These are phyloP conservation scores for Festucalex cinctus DNA, from an alignment of 2,113 vertebrate genomes.

Conservation along the genomic window DNA sequence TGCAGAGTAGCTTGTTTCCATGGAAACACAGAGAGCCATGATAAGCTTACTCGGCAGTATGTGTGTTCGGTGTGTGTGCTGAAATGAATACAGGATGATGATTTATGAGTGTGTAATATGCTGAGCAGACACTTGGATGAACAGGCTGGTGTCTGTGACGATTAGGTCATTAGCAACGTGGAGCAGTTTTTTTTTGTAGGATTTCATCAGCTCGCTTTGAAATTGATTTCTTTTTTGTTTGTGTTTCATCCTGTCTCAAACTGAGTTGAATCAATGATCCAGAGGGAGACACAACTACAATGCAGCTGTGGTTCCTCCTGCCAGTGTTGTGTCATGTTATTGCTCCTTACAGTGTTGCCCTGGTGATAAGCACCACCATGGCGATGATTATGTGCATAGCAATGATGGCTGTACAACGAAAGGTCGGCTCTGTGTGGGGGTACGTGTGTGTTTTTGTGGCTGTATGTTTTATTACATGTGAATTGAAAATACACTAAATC, in stretches of 20 bases:
- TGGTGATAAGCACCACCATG: conserved; percentile 20
- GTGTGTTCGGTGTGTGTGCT: neutral
- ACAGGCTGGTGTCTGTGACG: neutral
- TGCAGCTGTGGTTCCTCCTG: conserved; percentile 15
- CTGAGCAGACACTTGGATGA: conserved; percentile 27
- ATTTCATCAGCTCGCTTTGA: neutral
- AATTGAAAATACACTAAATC: no score
- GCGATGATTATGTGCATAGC: conserved; percentile 18
- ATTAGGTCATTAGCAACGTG: neutral
- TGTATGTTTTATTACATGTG: no score
- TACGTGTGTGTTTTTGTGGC: neutral
- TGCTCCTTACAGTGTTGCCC: conserved; percentile 8
- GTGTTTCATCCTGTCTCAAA: neutral
- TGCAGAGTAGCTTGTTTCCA: conserved; percentile 66
- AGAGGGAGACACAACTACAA: neutral
- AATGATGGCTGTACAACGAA: conserved; percentile 1
- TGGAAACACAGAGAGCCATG: conserved; percentile 59
- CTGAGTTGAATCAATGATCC: neutral
- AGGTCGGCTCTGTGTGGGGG: neutral
- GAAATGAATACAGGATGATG: conserved; percentile 25
- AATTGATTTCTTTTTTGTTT: neutral
- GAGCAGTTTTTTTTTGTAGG: neutral
- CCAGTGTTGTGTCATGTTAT: neutral
- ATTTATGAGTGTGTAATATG: conserved; percentile 48
- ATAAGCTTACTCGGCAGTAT: conserved; percentile 28